These are phyloP conservation scores for Pagrus major DNA, from an alignment of 2,113 vertebrate species.

Conservation along the genomic window DNA sequence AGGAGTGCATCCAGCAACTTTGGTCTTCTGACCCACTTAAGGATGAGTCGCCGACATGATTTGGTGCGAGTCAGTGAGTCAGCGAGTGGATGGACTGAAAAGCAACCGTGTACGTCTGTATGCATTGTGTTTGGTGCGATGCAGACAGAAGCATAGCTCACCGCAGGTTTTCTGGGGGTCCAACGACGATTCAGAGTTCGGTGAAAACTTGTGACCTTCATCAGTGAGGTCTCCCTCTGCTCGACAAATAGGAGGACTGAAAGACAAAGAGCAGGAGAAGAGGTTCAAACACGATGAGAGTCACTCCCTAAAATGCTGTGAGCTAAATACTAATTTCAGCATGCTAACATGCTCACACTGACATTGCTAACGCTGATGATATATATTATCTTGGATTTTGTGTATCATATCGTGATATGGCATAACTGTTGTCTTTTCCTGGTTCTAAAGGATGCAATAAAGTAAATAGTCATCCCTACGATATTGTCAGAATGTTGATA, in stretches of 20 bases:
- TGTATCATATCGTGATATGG: no score
- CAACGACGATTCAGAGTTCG: slow-evolving; percentile 88
- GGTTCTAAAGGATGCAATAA: no score
- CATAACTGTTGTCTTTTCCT: no score
- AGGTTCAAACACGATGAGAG: neutral
- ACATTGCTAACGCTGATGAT: no score
- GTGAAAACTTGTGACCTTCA: slow-evolving; percentile 88
- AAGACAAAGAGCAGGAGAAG: slow-evolving; percentile 15
- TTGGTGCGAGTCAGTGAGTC: slow-evolving; percentile 24
- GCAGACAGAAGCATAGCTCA: slow-evolving; percentile 61
- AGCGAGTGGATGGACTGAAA: neutral
- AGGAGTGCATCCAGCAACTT: slow-evolving; percentile 38
- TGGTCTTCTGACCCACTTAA: slow-evolving; percentile 65
- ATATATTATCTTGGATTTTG: no score
- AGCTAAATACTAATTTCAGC: neutral
- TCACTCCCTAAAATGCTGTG: neutral
- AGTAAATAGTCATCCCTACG: no score
- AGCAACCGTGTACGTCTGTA: neutral
- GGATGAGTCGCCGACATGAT: slow-evolving; percentile 36
- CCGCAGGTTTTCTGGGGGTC: slow-evolving; percentile 90
- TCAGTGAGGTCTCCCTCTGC: slow-evolving; percentile 86
- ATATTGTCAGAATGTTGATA: no score
- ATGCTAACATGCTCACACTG: neutral
- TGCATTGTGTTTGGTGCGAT: slow-evolving; percentile 11
- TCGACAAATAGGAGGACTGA: slow-evolving; percentile 88